Base-by-base conservation (phyloP, 2,888 invertebrate species). In the Andrena trimmerana region DNA sequence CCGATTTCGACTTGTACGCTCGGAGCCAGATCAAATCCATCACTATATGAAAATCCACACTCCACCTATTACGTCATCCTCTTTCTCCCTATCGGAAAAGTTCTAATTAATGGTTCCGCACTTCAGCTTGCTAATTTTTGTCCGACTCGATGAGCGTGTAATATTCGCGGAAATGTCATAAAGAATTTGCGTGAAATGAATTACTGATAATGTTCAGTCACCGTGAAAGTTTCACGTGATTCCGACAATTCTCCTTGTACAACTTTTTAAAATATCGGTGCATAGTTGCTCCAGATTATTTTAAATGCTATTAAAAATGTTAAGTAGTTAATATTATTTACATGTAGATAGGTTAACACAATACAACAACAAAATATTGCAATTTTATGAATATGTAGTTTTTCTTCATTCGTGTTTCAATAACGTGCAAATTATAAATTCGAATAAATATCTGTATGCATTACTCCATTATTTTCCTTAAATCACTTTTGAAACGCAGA, bases 71-170 rank as follows among this genome's bases (percentile, higher is more conserved):
- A 69, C 33, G 68, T 67, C 67, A 75, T 31, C 13, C 59, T 50
- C 52, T 72, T 74, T 65, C 67, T 48, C 70, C 16, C 65, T 50
- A 65, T 57, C 33, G 36, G 29, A 48, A 71, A 79, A 79, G 73
- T 81, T 81, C 60, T 82, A 76, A 79, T 85, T 82, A 79, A 82
- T 80, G 59, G 75, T 50, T 42, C 31, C 16, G 70, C 10, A 29
- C 8, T 74, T 50, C 66, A 50, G 16, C 20, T 59, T 36, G 31
- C 63, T 68, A 59, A 76, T 70, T 75, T 60, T 65, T 69, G 7
- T 66, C 24, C 31, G 62, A 31, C 31, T 24, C n/a, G 48, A 68
- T 42, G 31, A 67, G 36, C 60, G 66, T 13, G 68, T 31, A 50
- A 68, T 60, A 50, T 57, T 54, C 63, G 10, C 27, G 27, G 27